These are phyloP conservation scores for Phalangium opilio DNA, from an alignment of 2,888 invertebrate genomes.

Conservation along the genomic window DNA sequence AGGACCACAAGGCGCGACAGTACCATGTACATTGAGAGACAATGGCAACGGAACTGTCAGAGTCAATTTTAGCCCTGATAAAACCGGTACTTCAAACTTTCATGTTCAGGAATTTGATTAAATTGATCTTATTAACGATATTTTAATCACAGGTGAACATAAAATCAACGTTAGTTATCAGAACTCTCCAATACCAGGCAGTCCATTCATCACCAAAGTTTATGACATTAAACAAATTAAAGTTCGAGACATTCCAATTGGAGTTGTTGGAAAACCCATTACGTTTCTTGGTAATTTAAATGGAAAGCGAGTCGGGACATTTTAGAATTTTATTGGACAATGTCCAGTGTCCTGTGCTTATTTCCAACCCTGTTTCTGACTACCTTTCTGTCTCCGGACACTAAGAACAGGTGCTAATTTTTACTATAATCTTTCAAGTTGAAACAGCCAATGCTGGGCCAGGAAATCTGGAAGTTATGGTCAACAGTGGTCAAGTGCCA, in stretches of 20 bases:
- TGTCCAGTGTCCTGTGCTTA: too few species aligned
- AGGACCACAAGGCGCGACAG: constrained; percentile 84
- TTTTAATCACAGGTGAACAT: constrained; percentile 53
- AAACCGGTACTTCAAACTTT: not conserved
- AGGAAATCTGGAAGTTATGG: constrained; percentile 94
- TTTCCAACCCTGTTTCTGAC: too few species aligned
- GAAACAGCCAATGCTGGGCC: constrained; percentile 97
- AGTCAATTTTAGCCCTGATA: constrained; percentile 54
- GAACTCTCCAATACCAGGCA: constrained; percentile 59
- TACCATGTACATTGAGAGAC: constrained; percentile 74
- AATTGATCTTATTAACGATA: not conserved
- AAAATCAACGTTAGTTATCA: constrained; percentile 71
- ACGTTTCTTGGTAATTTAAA: constrained; percentile 61
- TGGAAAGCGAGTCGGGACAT: too few species aligned
- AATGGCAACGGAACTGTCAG: constrained; percentile 64
- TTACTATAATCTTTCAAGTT: constrained; percentile 40
- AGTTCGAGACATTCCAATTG: constrained; percentile 75
- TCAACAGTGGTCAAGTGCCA: constrained; percentile 91
- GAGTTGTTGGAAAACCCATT: constrained; percentile 66
- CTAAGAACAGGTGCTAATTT: too few species aligned
- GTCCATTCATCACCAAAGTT: constrained; percentile 86
- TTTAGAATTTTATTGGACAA: too few species aligned
- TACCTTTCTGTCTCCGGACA: too few species aligned
- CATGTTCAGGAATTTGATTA: not conserved
- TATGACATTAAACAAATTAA: constrained; percentile 87